phyloP scores from a whole-genome alignment of 2,113 vertebrate species.

The Octodon degus region DNA sequence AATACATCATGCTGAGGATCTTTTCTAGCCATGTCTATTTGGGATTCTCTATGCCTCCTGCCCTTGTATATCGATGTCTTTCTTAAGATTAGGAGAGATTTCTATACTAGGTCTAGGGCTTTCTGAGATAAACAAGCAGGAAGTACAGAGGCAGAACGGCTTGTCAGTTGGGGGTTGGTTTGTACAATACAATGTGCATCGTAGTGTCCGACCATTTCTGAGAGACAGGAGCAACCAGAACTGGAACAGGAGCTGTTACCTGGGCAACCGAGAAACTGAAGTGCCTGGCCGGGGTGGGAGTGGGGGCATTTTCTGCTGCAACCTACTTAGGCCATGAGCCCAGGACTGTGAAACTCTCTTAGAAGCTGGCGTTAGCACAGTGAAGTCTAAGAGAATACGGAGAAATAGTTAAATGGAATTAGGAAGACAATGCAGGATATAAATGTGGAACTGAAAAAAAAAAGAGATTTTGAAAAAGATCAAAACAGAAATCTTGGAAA shows the following conservation, averaged over 20 bases:
- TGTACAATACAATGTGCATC: no score
- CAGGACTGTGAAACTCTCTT: not conserved
- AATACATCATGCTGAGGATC: not conserved
- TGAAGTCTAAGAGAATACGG: not conserved
- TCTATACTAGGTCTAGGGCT: not conserved
- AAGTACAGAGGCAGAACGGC: no score
- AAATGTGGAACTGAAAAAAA: not conserved
- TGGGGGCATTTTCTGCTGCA: no score
- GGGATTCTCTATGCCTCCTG: not conserved
- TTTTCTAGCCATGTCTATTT: not conserved
- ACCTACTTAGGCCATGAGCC: not conserved
- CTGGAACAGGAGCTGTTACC: no score
- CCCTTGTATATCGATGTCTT: not conserved
- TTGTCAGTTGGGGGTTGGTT: no score
- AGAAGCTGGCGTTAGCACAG: not conserved
- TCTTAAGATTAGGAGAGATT: not conserved
- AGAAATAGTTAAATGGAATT: not conserved
- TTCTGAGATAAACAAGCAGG: no score
- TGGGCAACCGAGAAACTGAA: no score
- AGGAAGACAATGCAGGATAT: not conserved
- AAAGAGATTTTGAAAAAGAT: not conserved
- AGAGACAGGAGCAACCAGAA: no score
- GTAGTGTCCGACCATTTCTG: no score
- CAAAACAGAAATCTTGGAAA: not conserved
- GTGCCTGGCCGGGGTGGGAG: no score